Percentiles rank a stretch among this genome's conserved stretches.
Evolutionary conservation across 2,797 vertebrate genomes (phyloP).

Genomic region (Enteromius unitaeniatus): DNA sequence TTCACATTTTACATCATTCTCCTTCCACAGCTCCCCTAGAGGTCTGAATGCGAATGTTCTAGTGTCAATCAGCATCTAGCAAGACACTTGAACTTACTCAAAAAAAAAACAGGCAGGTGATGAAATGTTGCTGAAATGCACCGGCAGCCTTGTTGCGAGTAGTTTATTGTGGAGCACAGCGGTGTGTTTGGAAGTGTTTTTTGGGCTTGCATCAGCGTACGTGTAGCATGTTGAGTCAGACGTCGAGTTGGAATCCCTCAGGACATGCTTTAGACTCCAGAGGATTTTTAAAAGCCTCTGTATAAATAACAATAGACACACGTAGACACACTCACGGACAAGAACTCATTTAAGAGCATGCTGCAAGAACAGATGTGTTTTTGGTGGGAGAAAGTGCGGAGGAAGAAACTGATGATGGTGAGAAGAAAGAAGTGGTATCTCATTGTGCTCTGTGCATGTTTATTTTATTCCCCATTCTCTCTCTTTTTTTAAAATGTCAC

Average conservation of each 20-base stretch:
- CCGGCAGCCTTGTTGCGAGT: constrained; percentile 2
- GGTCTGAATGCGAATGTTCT: not conserved
- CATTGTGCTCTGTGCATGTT: not conserved
- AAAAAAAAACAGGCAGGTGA: constrained; percentile 43
- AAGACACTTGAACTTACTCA: constrained; percentile 38
- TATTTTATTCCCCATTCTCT: constrained; percentile 50
- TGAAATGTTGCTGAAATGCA: constrained; percentile 58
- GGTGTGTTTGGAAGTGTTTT: constrained; percentile 30
- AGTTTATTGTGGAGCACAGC: constrained; percentile 22
- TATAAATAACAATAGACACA: constrained; percentile 41
- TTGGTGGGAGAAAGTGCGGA: constrained; percentile 52
- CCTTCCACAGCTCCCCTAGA: constrained; percentile 9
- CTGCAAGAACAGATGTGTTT: constrained; percentile 60
- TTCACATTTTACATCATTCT: not conserved
- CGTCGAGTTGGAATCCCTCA: constrained; percentile 47
- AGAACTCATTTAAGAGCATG: constrained; percentile 28
- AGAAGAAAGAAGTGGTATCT: not conserved
- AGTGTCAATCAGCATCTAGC: constrained; percentile 29
- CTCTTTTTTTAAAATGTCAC: constrained; percentile 65
- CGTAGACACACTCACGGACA: constrained; percentile 41
- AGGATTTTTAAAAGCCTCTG: constrained; percentile 37
- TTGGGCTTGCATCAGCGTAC: constrained; percentile 52
- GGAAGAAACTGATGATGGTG: constrained; percentile 16
- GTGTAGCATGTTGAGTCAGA: constrained; percentile 54
- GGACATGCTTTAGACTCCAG: constrained; percentile 36